Base-by-base conservation (phyloP, 2,888 invertebrate species). In the Ectemnius continuus region DNA sequence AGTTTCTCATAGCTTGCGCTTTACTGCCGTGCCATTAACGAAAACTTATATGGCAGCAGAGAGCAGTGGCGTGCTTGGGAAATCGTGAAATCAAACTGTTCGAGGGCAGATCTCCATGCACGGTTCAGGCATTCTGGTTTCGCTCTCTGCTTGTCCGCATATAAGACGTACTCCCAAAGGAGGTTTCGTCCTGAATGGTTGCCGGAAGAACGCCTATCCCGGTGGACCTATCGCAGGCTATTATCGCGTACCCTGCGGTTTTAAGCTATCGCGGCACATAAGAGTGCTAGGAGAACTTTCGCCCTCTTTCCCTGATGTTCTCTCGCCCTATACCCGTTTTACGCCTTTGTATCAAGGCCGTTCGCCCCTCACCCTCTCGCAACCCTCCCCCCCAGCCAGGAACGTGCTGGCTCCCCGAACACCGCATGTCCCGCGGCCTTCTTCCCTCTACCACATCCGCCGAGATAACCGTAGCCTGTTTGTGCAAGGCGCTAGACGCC, bases 221-320 rank as follows among this genome's bases (percentile, higher is more conserved):
- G 62, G 56, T 57, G 76, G 76, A 82, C 84, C 84, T 87, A 88
- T 88, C 88, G 86, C 78, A 82, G 76, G 77, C 85, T 82, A 87
- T 89, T 89, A 89, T 88, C 88, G 87, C 86, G 76, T 83, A 84
- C 82, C 84, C 86, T 79, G 87, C 85, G 88, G 87, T 88, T 87
- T 86, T 82, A 83, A 85, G 82, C 84, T 83, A 86, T 86, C 85
- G 80, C 76, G 68, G 67, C 68, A 70, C 73, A 62, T 77, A 79
- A 81, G 71, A 76, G 79, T 68, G 69, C 67, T 67, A 60, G 69
- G 73, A 70, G 71, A 73, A 79, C 46, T 74, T 85, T 79, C 70
- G 66, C 65, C 75, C 70, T 74, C 36, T 11, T 36, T 36, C 62
- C 71, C 78, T 69, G 75, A 82, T 81, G 81, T 77, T 78, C 52